Conservation (phyloP, 2,113 vertebrate genomes). For the Capreolus pygargus region DNA sequence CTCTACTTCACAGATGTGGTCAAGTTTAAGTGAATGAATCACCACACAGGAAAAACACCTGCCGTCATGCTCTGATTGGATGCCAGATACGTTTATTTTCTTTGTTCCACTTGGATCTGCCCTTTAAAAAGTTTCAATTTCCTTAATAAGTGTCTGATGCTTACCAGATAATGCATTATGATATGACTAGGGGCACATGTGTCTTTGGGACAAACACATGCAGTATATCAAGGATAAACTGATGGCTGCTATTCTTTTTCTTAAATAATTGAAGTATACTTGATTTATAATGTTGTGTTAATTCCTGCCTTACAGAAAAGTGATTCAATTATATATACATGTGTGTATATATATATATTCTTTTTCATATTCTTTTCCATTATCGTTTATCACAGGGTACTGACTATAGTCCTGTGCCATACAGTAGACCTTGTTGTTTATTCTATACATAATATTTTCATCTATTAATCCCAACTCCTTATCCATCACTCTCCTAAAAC, state of each 20-base stretch:
- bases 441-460: background rate
- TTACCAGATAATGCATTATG: background rate
- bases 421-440: background rate
- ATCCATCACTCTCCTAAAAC: background rate
- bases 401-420: background rate
- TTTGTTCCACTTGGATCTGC: background rate
- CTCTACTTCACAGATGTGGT: background rate
- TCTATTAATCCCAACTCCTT: background rate
- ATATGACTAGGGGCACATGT: background rate
- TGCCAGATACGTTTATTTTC: background rate
- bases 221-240: background rate
- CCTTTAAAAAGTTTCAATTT: background rate
- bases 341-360: background rate
- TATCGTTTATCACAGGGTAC: background rate
- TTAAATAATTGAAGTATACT: background rate
- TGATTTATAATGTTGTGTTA: background rate
- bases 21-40: background rate
- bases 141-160: background rate
- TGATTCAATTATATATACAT: background rate
- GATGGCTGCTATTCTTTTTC: background rate
- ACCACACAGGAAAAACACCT: background rate
- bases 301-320: background rate
- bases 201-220: background rate
- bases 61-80: background rate
- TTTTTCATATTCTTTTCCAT: background rate